These are phyloP conservation scores for Erebia epiphron DNA, from an alignment of 2,888 invertebrate genomes.

Conservation along the genomic window DNA sequence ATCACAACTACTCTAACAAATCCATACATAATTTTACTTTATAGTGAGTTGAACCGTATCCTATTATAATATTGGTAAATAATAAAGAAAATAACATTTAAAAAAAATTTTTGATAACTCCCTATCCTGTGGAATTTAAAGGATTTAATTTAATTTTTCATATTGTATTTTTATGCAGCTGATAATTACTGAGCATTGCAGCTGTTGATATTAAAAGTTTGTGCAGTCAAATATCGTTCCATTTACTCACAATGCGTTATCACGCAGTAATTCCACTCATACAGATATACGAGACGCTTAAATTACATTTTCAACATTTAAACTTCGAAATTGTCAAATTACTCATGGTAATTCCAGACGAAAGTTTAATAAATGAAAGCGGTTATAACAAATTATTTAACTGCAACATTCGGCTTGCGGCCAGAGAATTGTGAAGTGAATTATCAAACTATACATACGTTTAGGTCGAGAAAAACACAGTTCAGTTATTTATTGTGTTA, in stretches of 20 bases:
- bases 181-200: constrained; percentile 46
- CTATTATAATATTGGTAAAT: no score
- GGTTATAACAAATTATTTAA: constrained; percentile 78
- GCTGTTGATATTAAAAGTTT: constrained; percentile 67
- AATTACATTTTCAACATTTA: constrained; percentile 42
- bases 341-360: constrained; percentile 57
- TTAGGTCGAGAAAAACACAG: constrained; percentile 73
- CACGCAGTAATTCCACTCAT: constrained; percentile 33
- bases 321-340: constrained; percentile 57
- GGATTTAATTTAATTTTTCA: no score
- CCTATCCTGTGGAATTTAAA: constrained; percentile 1
- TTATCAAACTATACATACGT: constrained; percentile 64
- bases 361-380: constrained; percentile 74
- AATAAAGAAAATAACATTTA: no score
- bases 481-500: neutral
- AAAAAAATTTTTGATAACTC: neutral
- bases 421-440: constrained; percentile 67
- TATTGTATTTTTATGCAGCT: constrained; percentile 33
- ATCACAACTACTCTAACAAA: no score
- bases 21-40: no score
- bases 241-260: constrained; percentile 36
- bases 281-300: constrained; percentile 40
- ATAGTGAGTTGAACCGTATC: no score
- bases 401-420: constrained; percentile 76
- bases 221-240: constrained; percentile 58